A percentile compares a stretch with the other conserved stretches of the same genome.
Conservation (phyloP, 2,113 vertebrate species). For the Chlorodrepanis virens region DNA sequence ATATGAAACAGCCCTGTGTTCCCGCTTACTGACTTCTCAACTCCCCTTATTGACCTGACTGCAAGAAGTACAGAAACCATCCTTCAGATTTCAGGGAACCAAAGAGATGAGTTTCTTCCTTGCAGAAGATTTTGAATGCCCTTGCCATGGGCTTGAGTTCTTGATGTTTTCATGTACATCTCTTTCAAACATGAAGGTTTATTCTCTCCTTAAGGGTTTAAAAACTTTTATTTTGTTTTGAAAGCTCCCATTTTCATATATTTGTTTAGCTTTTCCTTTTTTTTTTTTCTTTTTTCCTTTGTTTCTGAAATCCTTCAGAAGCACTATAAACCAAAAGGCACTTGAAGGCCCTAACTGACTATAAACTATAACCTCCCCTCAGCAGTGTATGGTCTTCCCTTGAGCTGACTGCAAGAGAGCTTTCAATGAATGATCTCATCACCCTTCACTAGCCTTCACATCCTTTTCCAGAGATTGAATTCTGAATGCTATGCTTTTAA, state of each 20-base stretch:
- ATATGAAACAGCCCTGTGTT: background rate
- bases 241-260: background rate
- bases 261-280: background rate
- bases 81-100: background rate
- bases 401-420: background rate
- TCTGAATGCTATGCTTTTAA: background rate
- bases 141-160: background rate
- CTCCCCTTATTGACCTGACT: background rate
- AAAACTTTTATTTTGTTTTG: background rate
- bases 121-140: background rate
- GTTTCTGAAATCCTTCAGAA: background rate
- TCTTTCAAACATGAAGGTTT: background rate
- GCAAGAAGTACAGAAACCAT: background rate
- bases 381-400: background rate
- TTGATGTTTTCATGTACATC: background rate
- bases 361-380: background rate
- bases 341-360: background rate
- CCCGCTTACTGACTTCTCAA: background rate
- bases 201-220: background rate
- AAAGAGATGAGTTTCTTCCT: background rate
- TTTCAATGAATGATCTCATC: background rate
- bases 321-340: background rate
- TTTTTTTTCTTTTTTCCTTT: fast-evolving
- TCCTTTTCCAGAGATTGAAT: background rate
- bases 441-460: background rate